phyloP scores from a whole-genome alignment of 2,113 vertebrate species.

The Rhinolophus ferrumequinum region DNA sequence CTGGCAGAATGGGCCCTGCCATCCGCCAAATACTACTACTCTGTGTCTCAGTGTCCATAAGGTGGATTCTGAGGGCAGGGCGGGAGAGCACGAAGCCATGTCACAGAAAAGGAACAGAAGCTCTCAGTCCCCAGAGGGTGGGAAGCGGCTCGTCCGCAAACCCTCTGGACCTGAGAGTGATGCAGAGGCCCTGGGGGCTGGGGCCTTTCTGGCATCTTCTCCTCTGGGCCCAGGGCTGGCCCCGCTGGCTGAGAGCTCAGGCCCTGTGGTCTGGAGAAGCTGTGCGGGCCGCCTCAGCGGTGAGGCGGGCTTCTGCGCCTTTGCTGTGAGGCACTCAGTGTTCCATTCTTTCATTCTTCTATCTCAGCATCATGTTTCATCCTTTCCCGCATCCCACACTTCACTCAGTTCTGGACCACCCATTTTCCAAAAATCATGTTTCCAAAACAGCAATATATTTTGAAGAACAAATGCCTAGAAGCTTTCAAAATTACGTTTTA shows the following conservation, averaged over 20 bases:
- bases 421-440: not conserved
- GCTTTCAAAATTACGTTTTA: not conserved
- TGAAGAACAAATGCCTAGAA: not conserved
- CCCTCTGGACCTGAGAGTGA: not conserved
- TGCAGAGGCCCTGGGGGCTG: not conserved
- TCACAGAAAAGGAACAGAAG: not conserved
- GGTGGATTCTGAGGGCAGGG: not conserved
- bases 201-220: not conserved
- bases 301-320: too few species aligned
- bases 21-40: too few species aligned
- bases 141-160: not conserved
- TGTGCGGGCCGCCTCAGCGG: rapidly evolving
- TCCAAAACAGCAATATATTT: not conserved
- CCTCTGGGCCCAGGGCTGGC: not conserved
- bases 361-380: not conserved
- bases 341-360: not conserved
- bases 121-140: not conserved
- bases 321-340: too few species aligned
- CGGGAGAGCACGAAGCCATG: too few species aligned
- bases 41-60: too few species aligned
- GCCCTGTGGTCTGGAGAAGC: not conserved
- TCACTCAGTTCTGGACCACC: not conserved
- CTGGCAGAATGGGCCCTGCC: not conserved
- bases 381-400: not conserved
- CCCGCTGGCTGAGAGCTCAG: not conserved